Evolutionary conservation across 2,797 vertebrate genomes (phyloP), one percentile per base, ranked within the genome.

Genomic region (Hyperoplus lanceolatus): DNA sequence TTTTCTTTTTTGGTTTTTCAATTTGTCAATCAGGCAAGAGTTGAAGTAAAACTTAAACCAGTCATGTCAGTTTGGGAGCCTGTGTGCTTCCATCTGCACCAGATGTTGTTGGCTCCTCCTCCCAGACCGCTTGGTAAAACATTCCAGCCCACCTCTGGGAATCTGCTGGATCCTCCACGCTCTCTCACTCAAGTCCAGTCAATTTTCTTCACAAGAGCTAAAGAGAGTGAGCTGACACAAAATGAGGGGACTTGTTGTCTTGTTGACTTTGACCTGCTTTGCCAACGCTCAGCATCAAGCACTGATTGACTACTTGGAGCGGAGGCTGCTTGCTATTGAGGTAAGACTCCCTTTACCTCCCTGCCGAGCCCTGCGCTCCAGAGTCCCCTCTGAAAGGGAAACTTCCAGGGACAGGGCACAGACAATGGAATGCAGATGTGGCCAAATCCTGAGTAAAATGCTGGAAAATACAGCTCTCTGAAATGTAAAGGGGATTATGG

Each of bases 261-360:
- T 96, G 82, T 79, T 95, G 66, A 90, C 97, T 58, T 81, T 93
- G 83, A 92, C 95, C 85, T 94, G 94, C 46, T 82, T 96, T 81
- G 90, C 91, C 63, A 59, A 60, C 3, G 90, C 94, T 75, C 95
- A 97, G 93, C 97, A 99, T 92, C 96, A 97, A 89, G 95, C 97
- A 8, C 95, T 99, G 79, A 96, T 99, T 95, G 97, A 98, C 88
- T 99, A 99, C 84, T 95, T 99, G 94, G 98, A 99, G 92, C 94
- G 96, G 73, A 95, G 98, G 73, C 94, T 99, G 75, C 95, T 95
- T 21, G 95, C 96, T 57, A 96, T 99, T 64, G 98, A 99, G 98
- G 98, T 99, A 95, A 96, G 96, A 80, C 50, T 69, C 63, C 18
- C 39, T 84, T 83, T 48, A 79, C 70, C 82, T 90, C 64, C 91